Percentiles rank a stretch among this genome's conserved stretches.
These are phyloP conservation scores for Spondyliosoma cantharus DNA, from an alignment of 2,797 vertebrate species.

Conservation along the genomic window DNA sequence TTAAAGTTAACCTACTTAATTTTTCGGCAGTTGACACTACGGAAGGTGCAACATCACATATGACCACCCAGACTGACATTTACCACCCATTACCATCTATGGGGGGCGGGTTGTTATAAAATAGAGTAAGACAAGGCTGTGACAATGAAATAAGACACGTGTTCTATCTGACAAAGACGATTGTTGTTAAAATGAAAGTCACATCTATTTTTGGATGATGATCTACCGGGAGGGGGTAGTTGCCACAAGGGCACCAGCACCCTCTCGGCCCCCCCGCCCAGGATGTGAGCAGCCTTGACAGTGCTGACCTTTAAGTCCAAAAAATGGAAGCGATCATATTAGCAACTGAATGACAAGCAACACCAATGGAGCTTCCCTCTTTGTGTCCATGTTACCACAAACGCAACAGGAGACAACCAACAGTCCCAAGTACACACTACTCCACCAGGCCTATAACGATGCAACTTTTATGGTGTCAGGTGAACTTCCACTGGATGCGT, in stretches of 20 bases:
- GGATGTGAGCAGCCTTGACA: slow-evolving; percentile 13
- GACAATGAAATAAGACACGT: background rate
- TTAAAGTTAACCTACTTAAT: background rate
- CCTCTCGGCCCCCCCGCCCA: background rate
- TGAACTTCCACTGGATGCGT: background rate
- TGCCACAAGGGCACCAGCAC: background rate
- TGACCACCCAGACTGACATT: background rate
- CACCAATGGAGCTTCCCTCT: background rate
- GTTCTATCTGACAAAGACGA: background rate
- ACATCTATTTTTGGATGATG: background rate
- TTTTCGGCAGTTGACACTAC: too few species aligned
- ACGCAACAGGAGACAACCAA: background rate
- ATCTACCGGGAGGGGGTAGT: background rate
- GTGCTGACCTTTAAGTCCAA: slow-evolving; percentile 22
- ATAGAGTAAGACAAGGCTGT: background rate
- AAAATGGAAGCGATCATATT: background rate
- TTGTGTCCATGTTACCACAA: background rate
- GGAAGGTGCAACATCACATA: background rate
- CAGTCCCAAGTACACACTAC: background rate
- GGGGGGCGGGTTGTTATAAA: background rate
- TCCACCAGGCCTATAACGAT: background rate
- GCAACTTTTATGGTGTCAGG: background rate
- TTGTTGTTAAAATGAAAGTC: background rate
- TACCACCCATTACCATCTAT: too few species aligned
- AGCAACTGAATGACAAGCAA: background rate